Evolutionary conservation across 2,888 invertebrate genomes (phyloP), one percentile per base, ranked within the genome.

Genomic region (Nephrotoma flavescens): DNA sequence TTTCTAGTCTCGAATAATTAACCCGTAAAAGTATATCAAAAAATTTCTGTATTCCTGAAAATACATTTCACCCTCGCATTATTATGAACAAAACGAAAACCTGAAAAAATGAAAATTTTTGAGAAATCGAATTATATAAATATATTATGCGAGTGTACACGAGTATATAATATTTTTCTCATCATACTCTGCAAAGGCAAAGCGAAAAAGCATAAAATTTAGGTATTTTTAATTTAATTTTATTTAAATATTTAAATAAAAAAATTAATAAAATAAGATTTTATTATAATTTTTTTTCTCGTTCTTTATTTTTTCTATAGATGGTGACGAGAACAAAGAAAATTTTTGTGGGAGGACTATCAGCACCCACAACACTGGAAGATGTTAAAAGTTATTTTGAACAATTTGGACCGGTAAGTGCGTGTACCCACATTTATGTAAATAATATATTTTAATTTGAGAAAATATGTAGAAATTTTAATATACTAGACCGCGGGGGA

Each of bases 251-350:
- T 71, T 71, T 71, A 71, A 71, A 71, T 71, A 71, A 15, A 47
- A 31, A 31, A 31, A n/a, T 71, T 9, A 9, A 71, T 71, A 71
- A 31, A 31, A 71, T 71, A 71, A 71, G 71, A 71, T 71, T 71
- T 71, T 71, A 31, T 71, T 31, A 71, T 71, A 31, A 31, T 71
- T 71, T 11, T 31, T 31, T 52, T 52, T 52, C 6, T 71, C 11
- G 11, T 88, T 87, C 88, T 89, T 88, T 88, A 89, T 88, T 90
- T 91, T 91, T 89, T 95, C 3, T 95, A n/a, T n/a, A 99, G 99
- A 98, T 99, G 98, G 98, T 99, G 93, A 99, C 99, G 94, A 97
- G 98, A 95, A 99, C 99, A 94, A 99, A 99, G 96, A 99, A 99
- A 94, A 99, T 99, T 94, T 99, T 99, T 94, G 99, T 99, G 92